These are phyloP conservation scores for Bubo blakistoni DNA, from an alignment of 2,113 vertebrate genomes.

Conservation along the genomic window DNA sequence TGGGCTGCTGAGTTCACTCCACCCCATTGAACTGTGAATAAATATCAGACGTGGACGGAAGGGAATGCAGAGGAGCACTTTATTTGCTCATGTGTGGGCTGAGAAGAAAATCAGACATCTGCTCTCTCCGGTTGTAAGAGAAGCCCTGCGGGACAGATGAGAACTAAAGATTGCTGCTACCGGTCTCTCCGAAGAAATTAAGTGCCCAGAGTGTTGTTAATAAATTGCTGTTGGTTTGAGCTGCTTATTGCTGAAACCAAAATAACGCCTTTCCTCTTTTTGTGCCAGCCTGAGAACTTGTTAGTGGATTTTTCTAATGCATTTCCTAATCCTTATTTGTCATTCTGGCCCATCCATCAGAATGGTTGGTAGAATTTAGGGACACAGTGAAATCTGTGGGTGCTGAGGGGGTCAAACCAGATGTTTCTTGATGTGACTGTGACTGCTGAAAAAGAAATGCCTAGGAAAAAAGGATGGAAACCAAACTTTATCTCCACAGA, in stretches of 20 bases:
- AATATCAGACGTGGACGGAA: background rate
- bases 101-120: background rate
- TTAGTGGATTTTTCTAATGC: background rate
- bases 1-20: background rate
- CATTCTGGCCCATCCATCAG: background rate
- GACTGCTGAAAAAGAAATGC: background rate
- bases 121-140: background rate
- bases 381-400: background rate
- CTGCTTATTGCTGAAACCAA: background rate
- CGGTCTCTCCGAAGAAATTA: background rate
- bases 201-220: background rate
- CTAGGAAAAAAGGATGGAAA: background rate
- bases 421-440: background rate
- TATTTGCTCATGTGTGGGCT: background rate
- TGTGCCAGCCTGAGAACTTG: background rate
- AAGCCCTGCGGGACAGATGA: background rate
- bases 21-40: background rate
- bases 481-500: background rate
- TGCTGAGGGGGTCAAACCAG: background rate
- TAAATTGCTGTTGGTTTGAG: background rate
- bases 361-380: background rate
- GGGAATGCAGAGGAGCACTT: background rate
- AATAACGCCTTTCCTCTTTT: background rate
- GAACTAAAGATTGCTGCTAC: background rate
- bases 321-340: background rate